phyloP scores from a whole-genome alignment of 2,113 vertebrate genomes.

The Hippocampus abdominalis region DNA sequence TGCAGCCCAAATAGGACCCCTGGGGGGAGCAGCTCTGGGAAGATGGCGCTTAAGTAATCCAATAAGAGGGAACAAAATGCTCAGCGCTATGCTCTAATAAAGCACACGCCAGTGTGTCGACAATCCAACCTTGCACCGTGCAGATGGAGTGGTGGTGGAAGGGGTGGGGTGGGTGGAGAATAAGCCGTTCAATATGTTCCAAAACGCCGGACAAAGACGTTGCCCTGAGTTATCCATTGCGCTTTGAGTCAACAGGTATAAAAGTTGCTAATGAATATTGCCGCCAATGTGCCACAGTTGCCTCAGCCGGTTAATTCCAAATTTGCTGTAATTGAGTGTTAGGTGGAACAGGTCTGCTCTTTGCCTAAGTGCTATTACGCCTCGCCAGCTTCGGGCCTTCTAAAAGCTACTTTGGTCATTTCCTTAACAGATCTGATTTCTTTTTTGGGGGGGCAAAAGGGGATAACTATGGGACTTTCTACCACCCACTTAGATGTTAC shows the following conservation, averaged over 20 bases:
- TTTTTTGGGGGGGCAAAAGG: neutral
- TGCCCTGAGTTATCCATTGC: neutral
- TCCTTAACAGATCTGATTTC: neutral
- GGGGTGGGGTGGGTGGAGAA: too few relatives aligned
- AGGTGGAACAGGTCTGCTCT: neutral
- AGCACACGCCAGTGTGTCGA: neutral
- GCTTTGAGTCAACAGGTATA: conserved; percentile 7
- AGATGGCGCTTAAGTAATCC: conserved; percentile 4
- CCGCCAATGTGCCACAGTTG: conserved; percentile 2
- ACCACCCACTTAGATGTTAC: neutral
- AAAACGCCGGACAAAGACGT: neutral
- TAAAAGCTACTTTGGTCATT: neutral
- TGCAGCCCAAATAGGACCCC: conserved; percentile 4
- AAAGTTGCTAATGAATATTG: conserved; percentile 2
- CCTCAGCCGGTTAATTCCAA: conserved; percentile 3
- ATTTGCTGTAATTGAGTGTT: conserved; percentile 4
- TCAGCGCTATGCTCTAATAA: neutral
- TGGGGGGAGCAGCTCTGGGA: neutral
- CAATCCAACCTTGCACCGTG: conserved; percentile 2
- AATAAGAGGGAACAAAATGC: conserved; percentile 7
- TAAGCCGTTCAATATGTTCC: conserved; percentile 1
- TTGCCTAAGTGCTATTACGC: conserved; percentile 4
- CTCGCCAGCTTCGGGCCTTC: neutral
- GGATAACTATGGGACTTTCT: neutral
- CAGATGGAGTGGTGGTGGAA: too few relatives aligned